Base-by-base conservation (phyloP, 53 echinoderm and acorn worm species). In the Stichopus horrens region DNA sequence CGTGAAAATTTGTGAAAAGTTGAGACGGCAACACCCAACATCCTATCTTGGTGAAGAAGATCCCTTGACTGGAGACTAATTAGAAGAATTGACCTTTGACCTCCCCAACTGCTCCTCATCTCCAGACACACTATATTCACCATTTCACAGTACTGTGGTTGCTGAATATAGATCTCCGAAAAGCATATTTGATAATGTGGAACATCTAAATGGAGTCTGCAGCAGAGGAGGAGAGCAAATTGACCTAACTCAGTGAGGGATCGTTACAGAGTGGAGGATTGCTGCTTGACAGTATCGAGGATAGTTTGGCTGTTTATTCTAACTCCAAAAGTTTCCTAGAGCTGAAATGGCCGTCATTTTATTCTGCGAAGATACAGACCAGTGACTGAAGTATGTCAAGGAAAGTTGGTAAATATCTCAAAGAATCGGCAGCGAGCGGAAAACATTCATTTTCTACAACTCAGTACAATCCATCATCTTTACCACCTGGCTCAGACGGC, bases 41-140 rank as follows among this genome's bases (percentile, higher is more conserved):
- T 71, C n/a, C 18, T 71, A 71, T 71, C 71, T 71, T 71, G 16
- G 14, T 16, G 71, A 58, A 81, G 81, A 53, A 56, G 58, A 81
- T 58, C 58, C 81, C 58, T 37, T 81, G 58, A 79, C 54, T 79
- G 54, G 13, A 4, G 57, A 56, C 81, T 81, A 81, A 81, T 81
- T 81, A 81, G 57, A 81, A 81, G 57, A 5, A 58, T 57, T 81
- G 81, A 81, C 81, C 81, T 81, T 22, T 81, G 81, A 81, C 81
- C 81, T 56, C n/a, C 5, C 23, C 19, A n/a, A 81, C 81, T 81
- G 79, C 79, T 54, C 55, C 21, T 58, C 56, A 56, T 19, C 55
- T 76, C 53, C 18, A 71, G 19, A 71, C 71, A 71, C 71, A 71
- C 71, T 8, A 11, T 9, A 37, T 37, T 37, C 37, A 37, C 37